Conservation (phyloP, 2,113 vertebrate genomes). For the Macquaria ambigua region DNA sequence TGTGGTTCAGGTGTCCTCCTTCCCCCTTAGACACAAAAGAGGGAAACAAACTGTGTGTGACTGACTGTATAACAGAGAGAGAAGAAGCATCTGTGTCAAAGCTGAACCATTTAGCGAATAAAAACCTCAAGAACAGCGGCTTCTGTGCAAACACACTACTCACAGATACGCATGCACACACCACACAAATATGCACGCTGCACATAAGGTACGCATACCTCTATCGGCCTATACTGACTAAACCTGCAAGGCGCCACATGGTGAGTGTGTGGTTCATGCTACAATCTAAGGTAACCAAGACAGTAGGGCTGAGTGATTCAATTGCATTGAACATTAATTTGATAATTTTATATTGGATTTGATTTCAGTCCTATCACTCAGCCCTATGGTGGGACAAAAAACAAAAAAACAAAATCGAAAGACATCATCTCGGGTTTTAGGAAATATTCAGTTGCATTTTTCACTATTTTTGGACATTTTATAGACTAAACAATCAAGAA, state of each 20-base stretch:
- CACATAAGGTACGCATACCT: neutral
- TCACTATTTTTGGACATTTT: neutral
- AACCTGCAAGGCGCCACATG: neutral
- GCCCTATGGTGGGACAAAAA: neutral
- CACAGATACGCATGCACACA: neutral
- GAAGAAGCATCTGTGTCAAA: slow-evolving; percentile 2
- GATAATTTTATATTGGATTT: no score
- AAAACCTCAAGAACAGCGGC: neutral
- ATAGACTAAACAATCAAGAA: neutral
- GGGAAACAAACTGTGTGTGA: neutral
- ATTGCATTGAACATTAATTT: no score
- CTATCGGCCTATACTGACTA: neutral
- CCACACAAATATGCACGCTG: neutral
- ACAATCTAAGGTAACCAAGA: neutral
- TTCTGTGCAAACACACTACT: neutral
- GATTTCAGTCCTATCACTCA: no score
- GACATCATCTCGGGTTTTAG: neutral
- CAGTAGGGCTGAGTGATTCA: neutral
- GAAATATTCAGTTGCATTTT: neutral
- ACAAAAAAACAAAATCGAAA: no score
- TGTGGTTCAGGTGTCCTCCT: slow-evolving; percentile 14
- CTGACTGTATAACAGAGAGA: neutral
- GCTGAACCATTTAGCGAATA: slow-evolving; percentile 15
- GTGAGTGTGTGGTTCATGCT: neutral
- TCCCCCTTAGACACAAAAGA: neutral